phyloP scores from a whole-genome alignment of 2,888 invertebrate genomes.

The Diachrysia chrysitis region DNA sequence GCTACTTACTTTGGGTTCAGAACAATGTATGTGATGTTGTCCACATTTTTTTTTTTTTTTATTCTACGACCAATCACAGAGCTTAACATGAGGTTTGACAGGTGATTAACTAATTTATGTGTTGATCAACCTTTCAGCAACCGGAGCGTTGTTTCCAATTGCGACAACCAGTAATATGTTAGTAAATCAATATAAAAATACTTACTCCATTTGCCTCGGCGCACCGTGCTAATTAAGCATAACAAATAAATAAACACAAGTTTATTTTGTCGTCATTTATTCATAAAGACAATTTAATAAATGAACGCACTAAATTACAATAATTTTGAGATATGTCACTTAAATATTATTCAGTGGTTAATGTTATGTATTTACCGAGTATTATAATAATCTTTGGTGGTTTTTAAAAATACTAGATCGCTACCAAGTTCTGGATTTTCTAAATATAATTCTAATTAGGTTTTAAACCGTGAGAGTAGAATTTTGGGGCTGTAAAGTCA shows the following conservation, averaged over 20 bases:
- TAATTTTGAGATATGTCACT: conserved; percentile 88
- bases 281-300: conserved; percentile 89
- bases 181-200: no score
- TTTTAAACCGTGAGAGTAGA: conserved; percentile 33
- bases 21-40: no score
- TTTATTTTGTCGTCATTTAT: conserved; percentile 85
- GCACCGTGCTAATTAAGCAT: no score
- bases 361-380: conserved; percentile 69
- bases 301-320: conserved; percentile 88
- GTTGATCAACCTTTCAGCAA: no score
- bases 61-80: no score
- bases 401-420: conserved; percentile 25
- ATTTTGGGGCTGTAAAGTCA: conserved; percentile 59
- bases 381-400: conserved; percentile 49
- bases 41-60: no score
- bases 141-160: no score
- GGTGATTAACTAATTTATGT: no score
- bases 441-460: conserved; percentile 25
- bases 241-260: conserved; percentile 29
- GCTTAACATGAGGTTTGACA: no score
- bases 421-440: conserved; percentile 18
- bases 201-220: no score
- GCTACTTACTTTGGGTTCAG: no score
- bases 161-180: no score
- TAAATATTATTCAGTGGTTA: conserved; percentile 82